Base-by-base conservation (phyloP, 2,113 vertebrate genomes). In the Chloebia gouldiae region DNA sequence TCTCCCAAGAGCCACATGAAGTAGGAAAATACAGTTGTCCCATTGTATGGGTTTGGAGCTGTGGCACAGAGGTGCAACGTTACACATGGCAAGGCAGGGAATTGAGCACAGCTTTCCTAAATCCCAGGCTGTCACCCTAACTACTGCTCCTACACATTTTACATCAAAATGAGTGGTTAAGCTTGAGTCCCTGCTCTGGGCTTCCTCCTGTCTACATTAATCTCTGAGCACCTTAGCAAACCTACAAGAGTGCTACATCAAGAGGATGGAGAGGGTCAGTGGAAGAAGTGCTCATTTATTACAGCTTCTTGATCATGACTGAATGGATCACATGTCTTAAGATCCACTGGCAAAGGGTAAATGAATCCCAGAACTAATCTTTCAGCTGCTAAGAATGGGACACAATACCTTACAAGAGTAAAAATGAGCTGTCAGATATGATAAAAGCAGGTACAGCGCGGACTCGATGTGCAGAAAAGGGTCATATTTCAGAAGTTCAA, bases 21-120 rank as follows among this genome's bases (percentile, higher is more conserved):
- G 49, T 8, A 54, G 54, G 91, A 93, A 96, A 96, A 93, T 81
- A 65, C 86, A 76, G 77, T 91, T 93, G 86, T 95, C 73, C 89
- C 57, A 9, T 89, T 79, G 33, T 23, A 39, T 51, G 68, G 82
- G 40, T 75, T 76, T 81, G 94, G 81, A 89, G 61, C 78, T 1
- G 1, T 30, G 64, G 80, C 82, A 63, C 72, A 66, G 63, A 88
- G 79, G 71, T 78, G 76, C 72, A 22, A 24, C 6, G 2, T 94
- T 81, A 81, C 77, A 89, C 80, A 10, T 17, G 44, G 64, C 0
- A 2, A 81, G 86, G 69, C 76, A 81, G 86, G 61, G 82, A 92
- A 86, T 12, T 72, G 82, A 96, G 28, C 77, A 83, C 60, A 69
- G 82, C 69, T 93, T 75, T 54, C 92, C 80, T 79, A 71, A 91